Base-by-base conservation (phyloP, 2,888 invertebrate genomes). In the Tetramorium bicarinatum region DNA sequence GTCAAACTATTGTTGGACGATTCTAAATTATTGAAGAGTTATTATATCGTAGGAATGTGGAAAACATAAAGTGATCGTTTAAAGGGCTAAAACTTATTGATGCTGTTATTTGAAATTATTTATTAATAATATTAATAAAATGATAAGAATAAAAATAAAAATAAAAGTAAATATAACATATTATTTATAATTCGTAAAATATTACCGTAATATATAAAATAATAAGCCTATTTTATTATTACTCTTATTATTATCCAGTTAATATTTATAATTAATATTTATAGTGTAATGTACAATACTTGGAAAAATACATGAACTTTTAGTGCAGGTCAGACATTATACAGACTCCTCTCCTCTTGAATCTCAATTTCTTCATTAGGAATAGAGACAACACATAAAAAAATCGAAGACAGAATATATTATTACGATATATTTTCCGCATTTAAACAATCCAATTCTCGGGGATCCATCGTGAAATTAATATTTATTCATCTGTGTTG, bases 271-370 rank as follows among this genome's bases (percentile, higher is more conserved):
- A 91, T 91, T 89, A 90, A 92, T 93, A 92, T 93, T 91, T 92
- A 91, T 92, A 91, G 88, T 90, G 87, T 91, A 92, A 93, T 93
- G 91, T 93, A 93, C 93, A 93, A 90, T 92, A 91, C 88, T 91
- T 93, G 92, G 87, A 93, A 93, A 93, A 93, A 93, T 93, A 93
- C 92, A 92, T 91, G 87, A 92, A 91, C 91, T 92, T 91, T 92
- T 90, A 90, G 89, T 93, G 90, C 92, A 92, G 88, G 86, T 92
- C 87, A 90, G 91, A 92, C 91, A 92, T 90, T 88, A 84, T 84
- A 88, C 88, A 85, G 86, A 90, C 86, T 83, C 72, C 77, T 81
- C 41, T 87, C 85, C 41, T 87, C 85, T 67, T 82, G 81, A 83
- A 83, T 85, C 79, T 83, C 67, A 54, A 82, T 56, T 84, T 85